Percentiles rank a stretch among this genome's conserved stretches.
phyloP scores from a whole-genome alignment of 1,140 invertebrate species.

The Triops cancriformis region DNA sequence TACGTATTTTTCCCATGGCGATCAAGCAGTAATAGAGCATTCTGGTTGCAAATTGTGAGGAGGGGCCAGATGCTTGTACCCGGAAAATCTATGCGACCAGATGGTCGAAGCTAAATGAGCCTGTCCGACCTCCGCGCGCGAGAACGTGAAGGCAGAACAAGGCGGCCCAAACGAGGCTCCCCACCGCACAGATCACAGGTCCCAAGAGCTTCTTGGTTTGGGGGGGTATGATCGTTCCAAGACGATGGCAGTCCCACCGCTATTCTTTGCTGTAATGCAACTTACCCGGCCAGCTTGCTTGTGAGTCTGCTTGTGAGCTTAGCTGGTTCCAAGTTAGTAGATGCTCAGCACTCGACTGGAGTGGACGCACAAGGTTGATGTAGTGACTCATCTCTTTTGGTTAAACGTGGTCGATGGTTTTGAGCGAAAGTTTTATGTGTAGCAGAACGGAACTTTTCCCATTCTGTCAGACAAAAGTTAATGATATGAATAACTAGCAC shows the following conservation, averaged over 20 bases:
- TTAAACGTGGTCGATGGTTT: background rate
- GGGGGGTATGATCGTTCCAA: background rate
- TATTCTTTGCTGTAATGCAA: background rate
- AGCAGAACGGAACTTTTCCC: too few species aligned
- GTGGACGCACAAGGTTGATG: background rate
- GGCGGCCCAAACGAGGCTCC: conserved; percentile 7
- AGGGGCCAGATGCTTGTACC: background rate
- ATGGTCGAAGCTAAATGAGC: conserved; percentile 1
- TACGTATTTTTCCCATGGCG: background rate
- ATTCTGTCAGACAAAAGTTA: background rate
- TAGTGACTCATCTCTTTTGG: background rate
- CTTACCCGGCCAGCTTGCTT: background rate
- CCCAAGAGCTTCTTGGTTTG: conserved; percentile 9
- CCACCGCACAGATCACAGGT: background rate
- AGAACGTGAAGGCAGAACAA: conserved; percentile 3
- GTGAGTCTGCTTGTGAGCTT: background rate
- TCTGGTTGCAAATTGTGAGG: background rate
- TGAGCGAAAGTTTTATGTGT: background rate
- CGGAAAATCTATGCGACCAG: conserved; percentile 8
- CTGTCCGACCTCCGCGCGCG: background rate
- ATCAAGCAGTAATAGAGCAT: background rate
- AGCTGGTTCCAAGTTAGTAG: background rate
- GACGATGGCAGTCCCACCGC: background rate
- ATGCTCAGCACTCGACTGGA: background rate
- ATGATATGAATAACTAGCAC: background rate